Base-by-base conservation (phyloP, 2,797 vertebrate species). In the Notolabrus celidotus region DNA sequence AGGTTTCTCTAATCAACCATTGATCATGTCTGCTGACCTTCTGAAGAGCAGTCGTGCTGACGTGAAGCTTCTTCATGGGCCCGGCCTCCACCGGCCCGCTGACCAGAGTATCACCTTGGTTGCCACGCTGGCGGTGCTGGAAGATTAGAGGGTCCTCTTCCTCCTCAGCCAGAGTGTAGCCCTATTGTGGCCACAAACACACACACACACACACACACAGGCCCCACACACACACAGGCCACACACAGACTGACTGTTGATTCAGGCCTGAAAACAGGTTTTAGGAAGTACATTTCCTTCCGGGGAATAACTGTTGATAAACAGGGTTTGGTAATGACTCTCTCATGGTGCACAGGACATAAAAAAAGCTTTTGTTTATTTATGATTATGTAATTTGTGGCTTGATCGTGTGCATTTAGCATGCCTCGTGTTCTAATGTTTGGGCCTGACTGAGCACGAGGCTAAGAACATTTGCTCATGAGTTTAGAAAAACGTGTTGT, bases 1-100 rank as follows among this genome's bases (percentile, higher is more conserved):
- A n/a, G 10, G 47, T 71, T 46, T 19, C 2, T 10, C 2, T 54
- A 39, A 14, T 8, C 10, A 20, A 59, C 38, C n/a, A 33, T 53
- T 17, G 23, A 5, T 29, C 10, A 10, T 39, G 34, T 27, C 27
- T 1, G 53, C 88, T 72, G 33, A 97, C 98, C 97, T 99, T 99
- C 88, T 99, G 98, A 43, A 99, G 92, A 50, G 99, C 99, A 17
- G 98, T 98, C 31, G 98, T 99, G 95, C 98, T 99, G 89, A 99
- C 97, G 0, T 99, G 97, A 6, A 99, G 88, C 77, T 99, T 99
- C 92, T 99, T 99, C 97, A 99, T 99, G 3, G 98, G 97, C 11
- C 97, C 98, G 0, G 96, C 94, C 78, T 99, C 98, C 47, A 97
- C 96, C 0, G 97, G 97, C 20, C 96, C 96, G 29, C 95, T 96